phyloP scores from a whole-genome alignment of 2,797 vertebrate genomes.

The Myotis daubentonii region DNA sequence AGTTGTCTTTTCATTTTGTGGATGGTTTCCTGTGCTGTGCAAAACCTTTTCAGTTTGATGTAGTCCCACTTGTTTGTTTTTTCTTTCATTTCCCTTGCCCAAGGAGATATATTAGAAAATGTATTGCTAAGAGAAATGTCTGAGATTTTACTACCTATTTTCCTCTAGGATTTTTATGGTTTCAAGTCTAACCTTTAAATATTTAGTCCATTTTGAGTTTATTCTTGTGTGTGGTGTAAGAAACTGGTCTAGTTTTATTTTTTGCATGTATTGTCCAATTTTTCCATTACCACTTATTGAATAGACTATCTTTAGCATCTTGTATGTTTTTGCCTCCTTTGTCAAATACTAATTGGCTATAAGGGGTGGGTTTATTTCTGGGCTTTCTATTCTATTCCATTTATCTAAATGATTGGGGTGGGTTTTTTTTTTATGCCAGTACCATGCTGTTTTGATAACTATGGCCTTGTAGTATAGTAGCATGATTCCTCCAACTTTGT shows the following conservation, averaged over 20 bases:
- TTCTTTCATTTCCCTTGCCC: neutral
- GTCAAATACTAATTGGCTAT: neutral
- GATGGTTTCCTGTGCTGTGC: neutral
- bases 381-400: neutral
- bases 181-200: neutral
- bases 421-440: neutral
- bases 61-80: neutral
- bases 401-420: neutral
- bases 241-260: neutral
- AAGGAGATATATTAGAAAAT: neutral
- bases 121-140: neutral
- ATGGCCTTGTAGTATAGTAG: neutral
- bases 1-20: neutral
- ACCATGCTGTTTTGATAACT: neutral
- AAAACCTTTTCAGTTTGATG: neutral
- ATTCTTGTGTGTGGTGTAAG: neutral
- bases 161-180: neutral
- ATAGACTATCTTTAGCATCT: neutral
- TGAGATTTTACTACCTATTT: neutral
- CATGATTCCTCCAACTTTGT: neutral
- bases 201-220: neutral
- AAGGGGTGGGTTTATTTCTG: neutral
- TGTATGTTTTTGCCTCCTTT: neutral
- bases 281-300: neutral
- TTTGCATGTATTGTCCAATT: neutral